These are phyloP conservation scores for Drosophila albomicans DNA, from an alignment of 1,140 invertebrate species.

Conservation along the genomic window DNA sequence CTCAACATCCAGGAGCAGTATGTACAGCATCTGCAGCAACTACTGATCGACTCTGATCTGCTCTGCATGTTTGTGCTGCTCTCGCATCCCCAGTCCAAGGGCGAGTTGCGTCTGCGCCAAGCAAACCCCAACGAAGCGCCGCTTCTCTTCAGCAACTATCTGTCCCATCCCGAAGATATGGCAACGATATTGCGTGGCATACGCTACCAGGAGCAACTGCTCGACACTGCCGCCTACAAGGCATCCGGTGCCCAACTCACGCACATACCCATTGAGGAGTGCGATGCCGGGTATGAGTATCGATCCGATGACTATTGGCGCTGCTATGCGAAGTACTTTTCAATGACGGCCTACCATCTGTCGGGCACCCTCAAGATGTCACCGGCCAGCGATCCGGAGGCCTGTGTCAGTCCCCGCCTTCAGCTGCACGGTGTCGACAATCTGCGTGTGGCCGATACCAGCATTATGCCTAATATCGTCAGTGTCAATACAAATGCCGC, in stretches of 20 bases:
- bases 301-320: constrained; percentile 90
- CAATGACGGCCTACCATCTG: constrained; percentile 89
- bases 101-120: constrained; percentile 88
- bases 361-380: constrained; percentile 92
- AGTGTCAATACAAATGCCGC: constrained; percentile 90
- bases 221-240: constrained; percentile 87
- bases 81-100: constrained; percentile 90
- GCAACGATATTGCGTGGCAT: constrained; percentile 89
- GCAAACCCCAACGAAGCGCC: constrained; percentile 90
- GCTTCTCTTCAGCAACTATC: constrained; percentile 90
- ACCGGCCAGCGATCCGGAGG: constrained; percentile 86
- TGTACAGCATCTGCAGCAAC: constrained; percentile 19
- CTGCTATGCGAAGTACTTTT: constrained; percentile 89
- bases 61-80: constrained; percentile 88
- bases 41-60: constrained; percentile 38
- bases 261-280: constrained; percentile 87
- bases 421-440: constrained; percentile 89
- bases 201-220: constrained; percentile 87
- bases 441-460: constrained; percentile 91
- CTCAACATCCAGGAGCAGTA: constrained; percentile 57
- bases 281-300: constrained; percentile 85
- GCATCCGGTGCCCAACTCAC: constrained; percentile 86
- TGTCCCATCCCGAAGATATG: constrained; percentile 87
- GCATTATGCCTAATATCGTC: constrained; percentile 90
- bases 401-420: constrained; percentile 91